Conservation (phyloP, 2,888 invertebrate genomes). For the Amblyteles armatorius region DNA sequence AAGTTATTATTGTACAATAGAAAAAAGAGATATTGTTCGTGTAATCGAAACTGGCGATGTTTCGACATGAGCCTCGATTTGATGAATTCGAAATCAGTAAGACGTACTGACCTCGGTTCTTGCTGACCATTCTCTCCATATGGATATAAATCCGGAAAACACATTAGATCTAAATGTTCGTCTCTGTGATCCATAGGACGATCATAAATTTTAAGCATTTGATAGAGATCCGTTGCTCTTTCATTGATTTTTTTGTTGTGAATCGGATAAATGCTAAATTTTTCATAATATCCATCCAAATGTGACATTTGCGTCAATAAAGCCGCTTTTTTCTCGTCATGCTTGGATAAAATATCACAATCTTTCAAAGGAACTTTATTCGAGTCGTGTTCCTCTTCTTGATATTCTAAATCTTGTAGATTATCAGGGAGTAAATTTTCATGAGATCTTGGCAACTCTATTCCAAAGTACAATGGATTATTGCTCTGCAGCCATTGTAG, state of each 20-base stretch:
- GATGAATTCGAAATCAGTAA: background rate
- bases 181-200: background rate
- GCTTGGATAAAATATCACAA: background rate
- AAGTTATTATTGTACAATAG: too few species aligned
- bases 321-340: background rate
- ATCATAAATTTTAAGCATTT: conserved; percentile 66
- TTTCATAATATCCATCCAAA: conserved; percentile 54
- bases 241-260: conserved; percentile 62
- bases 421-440: background rate
- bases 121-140: background rate
- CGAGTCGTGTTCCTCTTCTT: background rate
- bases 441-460: background rate
- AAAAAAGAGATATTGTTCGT: too few species aligned
- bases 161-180: background rate
- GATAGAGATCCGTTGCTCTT: conserved; percentile 66
- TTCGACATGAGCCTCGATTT: background rate
- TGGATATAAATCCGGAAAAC: background rate
- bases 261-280: conserved; percentile 65
- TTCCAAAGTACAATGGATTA: background rate
- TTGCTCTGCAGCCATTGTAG: too few species aligned
- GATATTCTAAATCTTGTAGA: background rate
- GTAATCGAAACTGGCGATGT: too few species aligned
- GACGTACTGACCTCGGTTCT: background rate
- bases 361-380: background rate
- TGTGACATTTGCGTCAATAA: conserved; percentile 54